Base-by-base conservation (phyloP, 2,797 vertebrate genomes). In the Falco peregrinus region DNA sequence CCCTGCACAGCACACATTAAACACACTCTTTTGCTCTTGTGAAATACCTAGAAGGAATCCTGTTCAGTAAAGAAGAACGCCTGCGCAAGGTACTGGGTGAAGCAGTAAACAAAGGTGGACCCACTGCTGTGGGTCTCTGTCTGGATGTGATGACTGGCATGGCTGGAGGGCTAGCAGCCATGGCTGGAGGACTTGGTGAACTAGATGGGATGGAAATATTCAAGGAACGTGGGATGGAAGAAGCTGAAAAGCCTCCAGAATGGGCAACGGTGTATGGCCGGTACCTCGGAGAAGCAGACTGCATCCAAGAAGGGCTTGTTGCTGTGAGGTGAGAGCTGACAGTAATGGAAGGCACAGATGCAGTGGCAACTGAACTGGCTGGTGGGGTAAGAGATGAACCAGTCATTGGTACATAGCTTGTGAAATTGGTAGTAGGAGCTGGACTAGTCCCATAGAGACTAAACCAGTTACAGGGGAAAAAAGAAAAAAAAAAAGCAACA, bases 361-460 rank as follows among this genome's bases (percentile, higher is more conserved):
- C 13, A 79, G 88, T 87, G 93, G 96, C 65, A 92, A 96, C 97
- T 70, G 96, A 98, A 47, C 89, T 97, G 90, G 97, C 92, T 65
- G 98, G 94, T 78, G 98, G 97, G 88, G 97, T 85, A 59, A 97
- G 87, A 96, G 98, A 98, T n/a, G 98, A 98, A 88, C 98, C 98
- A 75, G 87, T 98, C 98, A 98, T 96, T 95, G 98, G 98, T 96
- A 98, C 95, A 95, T 97, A 97, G 97, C 98, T 97, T 98, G 98
- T 97, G 89, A 96, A 89, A 98, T 95, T 97, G 98, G 95, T 91
- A 97, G 93, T 80, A 94, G 98, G 97, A 96, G 98, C 98, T 93
- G 99, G 99, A 98, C 99, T 99, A 98, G 98, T 98, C 96, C 99
- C 99, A 98, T 99, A 99, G 96, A 99, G 98, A 99, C 99, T 99